Evolutionary conservation across 1,140 invertebrate species (phyloP).

Genomic region (Kradibia gibbosae): DNA sequence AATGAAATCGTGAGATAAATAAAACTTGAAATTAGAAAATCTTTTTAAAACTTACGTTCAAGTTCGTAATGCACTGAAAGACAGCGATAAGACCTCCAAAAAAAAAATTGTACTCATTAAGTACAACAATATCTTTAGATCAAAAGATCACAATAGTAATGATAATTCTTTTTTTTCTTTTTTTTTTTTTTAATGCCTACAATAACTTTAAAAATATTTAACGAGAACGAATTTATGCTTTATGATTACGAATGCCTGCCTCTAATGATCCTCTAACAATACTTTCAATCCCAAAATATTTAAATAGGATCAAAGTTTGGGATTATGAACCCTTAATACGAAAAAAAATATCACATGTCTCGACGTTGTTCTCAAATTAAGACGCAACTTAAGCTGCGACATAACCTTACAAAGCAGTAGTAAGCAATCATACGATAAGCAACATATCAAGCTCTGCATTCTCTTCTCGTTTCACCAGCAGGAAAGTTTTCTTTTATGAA

Average conservation of each 20-base stretch:
- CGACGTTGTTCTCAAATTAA: not conserved
- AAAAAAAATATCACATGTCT: not conserved
- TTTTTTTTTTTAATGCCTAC: no score
- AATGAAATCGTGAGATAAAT: not conserved
- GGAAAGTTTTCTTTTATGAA: not conserved
- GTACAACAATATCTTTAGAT: not conserved
- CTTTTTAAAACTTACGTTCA: not conserved
- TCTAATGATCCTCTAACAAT: no score
- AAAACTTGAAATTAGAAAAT: not conserved
- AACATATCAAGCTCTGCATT: not conserved
- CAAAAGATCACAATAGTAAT: no score
- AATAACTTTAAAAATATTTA: no score
- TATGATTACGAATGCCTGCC: no score
- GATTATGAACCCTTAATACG: not conserved
- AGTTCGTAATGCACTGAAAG: not conserved
- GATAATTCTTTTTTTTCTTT: no score
- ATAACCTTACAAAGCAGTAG: conserved; percentile 4
- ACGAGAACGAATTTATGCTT: no score
- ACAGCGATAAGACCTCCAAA: not conserved
- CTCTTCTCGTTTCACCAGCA: not conserved
- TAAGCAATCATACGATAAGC: conserved; percentile 6
- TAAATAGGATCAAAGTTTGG: not conserved
- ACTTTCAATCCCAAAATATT: not conserved
- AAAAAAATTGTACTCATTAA: not conserved
- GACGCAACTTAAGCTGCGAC: not conserved